These are phyloP conservation scores for Myxocyprinus asiaticus DNA, from an alignment of 2,113 vertebrate species.

Conservation along the genomic window DNA sequence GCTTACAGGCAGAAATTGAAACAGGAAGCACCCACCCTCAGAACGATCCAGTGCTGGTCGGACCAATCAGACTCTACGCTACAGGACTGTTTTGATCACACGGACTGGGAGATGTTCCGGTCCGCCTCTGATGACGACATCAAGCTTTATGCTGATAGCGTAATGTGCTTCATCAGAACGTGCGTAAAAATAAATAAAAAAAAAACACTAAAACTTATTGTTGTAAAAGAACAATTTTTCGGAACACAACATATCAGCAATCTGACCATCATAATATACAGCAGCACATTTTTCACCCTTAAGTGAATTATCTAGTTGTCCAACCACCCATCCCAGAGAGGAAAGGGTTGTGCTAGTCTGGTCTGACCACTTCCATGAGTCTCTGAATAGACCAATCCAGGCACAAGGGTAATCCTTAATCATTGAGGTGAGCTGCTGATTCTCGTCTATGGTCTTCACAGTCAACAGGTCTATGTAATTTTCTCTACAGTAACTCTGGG, in stretches of 20 bases:
- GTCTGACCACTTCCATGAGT: constrained; percentile 12
- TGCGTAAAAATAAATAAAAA: too few species aligned
- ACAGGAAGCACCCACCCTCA: too few species aligned
- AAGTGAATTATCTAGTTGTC: neutral
- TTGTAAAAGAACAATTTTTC: constrained; percentile 24
- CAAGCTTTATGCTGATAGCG: too few species aligned
- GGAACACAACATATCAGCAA: neutral
- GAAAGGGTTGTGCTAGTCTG: neutral
- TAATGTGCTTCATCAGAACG: too few species aligned
- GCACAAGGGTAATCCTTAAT: neutral
- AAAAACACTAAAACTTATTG: constrained; percentile 11
- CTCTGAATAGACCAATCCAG: constrained; percentile 22
- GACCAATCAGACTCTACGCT: too few species aligned
- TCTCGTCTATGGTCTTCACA: neutral
- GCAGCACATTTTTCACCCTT: neutral
- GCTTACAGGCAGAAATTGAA: too few species aligned
- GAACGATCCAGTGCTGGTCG: too few species aligned
- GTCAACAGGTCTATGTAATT: neutral
- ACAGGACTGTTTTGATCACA: too few species aligned
- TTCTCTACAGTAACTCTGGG: too few species aligned
- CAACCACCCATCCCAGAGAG: neutral
- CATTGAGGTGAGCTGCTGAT: neutral
- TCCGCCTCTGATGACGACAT: too few species aligned
- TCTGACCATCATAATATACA: neutral
- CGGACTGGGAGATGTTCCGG: too few species aligned